Evolutionary conservation across 2,113 vertebrate species (phyloP).

Genomic region (Brevimyrus niger): DNA sequence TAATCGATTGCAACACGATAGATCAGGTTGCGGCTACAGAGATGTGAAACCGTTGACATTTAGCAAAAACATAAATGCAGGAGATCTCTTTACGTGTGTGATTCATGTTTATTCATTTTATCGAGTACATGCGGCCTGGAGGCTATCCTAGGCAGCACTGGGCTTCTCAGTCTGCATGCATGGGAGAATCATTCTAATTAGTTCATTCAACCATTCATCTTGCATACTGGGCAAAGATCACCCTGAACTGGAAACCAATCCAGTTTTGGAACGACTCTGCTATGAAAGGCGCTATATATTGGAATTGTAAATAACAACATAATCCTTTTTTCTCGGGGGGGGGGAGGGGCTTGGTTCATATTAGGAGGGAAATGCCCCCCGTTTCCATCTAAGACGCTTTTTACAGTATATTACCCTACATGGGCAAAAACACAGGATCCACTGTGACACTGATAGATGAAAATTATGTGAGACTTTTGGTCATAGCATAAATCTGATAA

Average conservation of each 20-base stretch:
- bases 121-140: not conserved
- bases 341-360: too few relatives aligned
- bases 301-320: too few relatives aligned
- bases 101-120: not conserved
- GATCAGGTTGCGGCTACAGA: not conserved
- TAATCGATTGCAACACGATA: not conserved
- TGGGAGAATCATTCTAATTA: not conserved
- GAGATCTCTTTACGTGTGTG: not conserved
- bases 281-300: too few relatives aligned
- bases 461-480: too few relatives aligned
- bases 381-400: too few relatives aligned
- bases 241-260: not conserved
- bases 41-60: not conserved
- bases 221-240: not conserved
- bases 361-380: too few relatives aligned
- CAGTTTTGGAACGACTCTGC: too few relatives aligned
- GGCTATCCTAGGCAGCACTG: not conserved
- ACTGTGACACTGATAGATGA: not conserved
- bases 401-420: too few relatives aligned
- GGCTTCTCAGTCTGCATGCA: not conserved
- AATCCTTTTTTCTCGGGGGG: too few relatives aligned
- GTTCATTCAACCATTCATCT: not conserved
- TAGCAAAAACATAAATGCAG: not conserved
- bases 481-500: not conserved
- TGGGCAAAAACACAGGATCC: not conserved